phyloP scores from a whole-genome alignment of 2,113 vertebrate species.

The Andinoacara biseriatus region DNA sequence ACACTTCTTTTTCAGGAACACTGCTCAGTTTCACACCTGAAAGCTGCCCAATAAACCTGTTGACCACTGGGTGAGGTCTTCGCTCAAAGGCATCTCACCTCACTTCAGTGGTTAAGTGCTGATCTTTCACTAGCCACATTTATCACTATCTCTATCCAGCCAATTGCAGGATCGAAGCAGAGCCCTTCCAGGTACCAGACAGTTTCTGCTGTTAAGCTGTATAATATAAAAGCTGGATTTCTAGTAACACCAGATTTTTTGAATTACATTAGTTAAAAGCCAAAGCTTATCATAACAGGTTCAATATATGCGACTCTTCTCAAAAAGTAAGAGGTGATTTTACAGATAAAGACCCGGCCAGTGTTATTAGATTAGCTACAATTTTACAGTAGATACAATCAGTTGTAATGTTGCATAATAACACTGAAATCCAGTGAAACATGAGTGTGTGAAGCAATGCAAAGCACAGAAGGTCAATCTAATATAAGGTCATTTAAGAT shows the following conservation, averaged over 20 bases:
- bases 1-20: not conserved
- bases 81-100: not conserved
- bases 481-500: not conserved
- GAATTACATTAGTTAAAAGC: not conserved
- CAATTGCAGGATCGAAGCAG: not conserved
- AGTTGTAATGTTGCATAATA: not conserved
- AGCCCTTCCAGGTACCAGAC: not conserved
- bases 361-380: not conserved
- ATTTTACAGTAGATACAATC: not conserved
- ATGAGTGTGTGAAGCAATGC: not conserved
- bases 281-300: not conserved
- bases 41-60: slow-evolving; percentile 11
- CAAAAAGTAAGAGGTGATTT: too few species aligned
- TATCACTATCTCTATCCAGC: not conserved
- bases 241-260: not conserved
- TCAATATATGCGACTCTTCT: too few species aligned
- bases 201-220: not conserved
- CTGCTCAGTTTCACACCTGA: not conserved
- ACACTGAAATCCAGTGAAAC: not conserved
- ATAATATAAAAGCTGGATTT: not conserved
- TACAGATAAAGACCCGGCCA: not conserved
- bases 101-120: not conserved
- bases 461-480: not conserved
- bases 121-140: not conserved
- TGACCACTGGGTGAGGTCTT: not conserved